Evolutionary conservation across 2,797 vertebrate species (phyloP).

Genomic region (Todus mexicanus): DNA sequence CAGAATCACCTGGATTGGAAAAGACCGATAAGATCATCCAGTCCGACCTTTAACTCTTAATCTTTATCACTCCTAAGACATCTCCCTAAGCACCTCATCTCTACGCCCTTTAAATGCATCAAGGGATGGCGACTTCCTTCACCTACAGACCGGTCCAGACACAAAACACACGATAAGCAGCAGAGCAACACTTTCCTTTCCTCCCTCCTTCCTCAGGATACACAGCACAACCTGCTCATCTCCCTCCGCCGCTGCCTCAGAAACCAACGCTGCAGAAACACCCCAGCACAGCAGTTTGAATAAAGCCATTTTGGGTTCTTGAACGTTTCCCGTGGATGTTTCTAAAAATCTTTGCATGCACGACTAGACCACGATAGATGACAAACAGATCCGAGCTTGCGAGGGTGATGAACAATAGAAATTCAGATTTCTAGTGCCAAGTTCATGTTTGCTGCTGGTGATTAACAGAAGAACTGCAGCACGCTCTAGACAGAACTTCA

Average conservation of each 20-base stretch:
- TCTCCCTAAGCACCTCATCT: no score
- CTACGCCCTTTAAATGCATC: no score
- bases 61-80: no score
- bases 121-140: no score
- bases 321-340: neutral
- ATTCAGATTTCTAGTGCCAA: neutral
- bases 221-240: neutral
- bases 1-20: no score
- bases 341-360: neutral
- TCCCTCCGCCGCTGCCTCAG: neutral
- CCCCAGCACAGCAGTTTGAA: neutral
- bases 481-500: neutral
- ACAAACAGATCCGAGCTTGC: neutral
- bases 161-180: neutral
- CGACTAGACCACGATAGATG: rapidly evolving
- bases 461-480: rapidly evolving
- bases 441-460: neutral
- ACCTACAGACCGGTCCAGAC: neutral
- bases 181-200: neutral
- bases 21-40: no score
- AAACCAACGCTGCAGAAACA: rapidly evolving
- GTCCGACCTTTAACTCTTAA: no score
- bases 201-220: neutral
- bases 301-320: neutral
- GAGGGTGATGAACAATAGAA: neutral